Base-by-base conservation (phyloP, 1,140 invertebrate genomes). In the Solenopsis fugax region DNA sequence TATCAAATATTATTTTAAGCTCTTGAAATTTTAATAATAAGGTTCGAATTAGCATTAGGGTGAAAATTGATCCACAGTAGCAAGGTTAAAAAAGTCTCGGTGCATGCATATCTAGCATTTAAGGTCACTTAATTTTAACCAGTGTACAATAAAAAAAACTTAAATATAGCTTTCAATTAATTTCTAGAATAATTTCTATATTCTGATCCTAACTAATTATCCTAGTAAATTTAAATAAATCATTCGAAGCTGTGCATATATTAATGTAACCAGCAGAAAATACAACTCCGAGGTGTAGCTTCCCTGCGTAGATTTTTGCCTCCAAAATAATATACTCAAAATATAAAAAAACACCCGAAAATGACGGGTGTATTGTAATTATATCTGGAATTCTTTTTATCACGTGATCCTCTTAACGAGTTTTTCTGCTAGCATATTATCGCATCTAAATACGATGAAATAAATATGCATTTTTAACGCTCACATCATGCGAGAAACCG, bases 211-310 rank as follows among this genome's bases (percentile, higher is more conserved):
- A 5, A 41, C 41, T 29, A 29, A 41, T 41, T 41, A 41, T n/a
- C n/a, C 7, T 41, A 41, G 41, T 41, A 69, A 48, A 73, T 50
- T 71, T 4, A 45, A 69, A 21, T 69, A 50, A 71, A 45, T 69
- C 1, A 24, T 71, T n/a, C 9, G 16, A 1, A 50, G 10, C 1
- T 58, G 7, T 9, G 24, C 6, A 13, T 4, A 37, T 65, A 10
- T 18, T 29, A 21, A 71, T 72, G 5, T 34, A 52, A 24, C 2
- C 4, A 18, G 7, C 0, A 21, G 10, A 73, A 73, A 73, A 73
- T 18, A 9, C 10, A 54, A 73, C 5, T n/a, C 34, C 54, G 12
- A 5, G 18, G 54, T 16, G 29, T 29, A 29, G 29, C 29, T 29
- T 29, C 2, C 29, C 29, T 29, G 29, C 29, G 2, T 29, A 29